Conservation (phyloP, 2,113 vertebrate genomes). For the Rhea americana region DNA sequence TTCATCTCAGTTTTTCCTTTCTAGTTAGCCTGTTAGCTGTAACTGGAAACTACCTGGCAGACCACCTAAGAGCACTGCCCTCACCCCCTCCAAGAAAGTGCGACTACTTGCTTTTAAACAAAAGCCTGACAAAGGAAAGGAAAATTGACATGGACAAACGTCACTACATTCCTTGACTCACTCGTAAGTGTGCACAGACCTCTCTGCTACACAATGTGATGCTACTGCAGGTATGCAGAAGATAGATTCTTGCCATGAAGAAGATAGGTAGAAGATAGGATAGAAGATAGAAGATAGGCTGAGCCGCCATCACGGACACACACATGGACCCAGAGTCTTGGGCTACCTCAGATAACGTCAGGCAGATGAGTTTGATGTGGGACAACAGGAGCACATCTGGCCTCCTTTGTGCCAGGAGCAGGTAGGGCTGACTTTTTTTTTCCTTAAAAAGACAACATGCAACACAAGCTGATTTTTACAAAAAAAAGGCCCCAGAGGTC, state of each 20-base stretch:
- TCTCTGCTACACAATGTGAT: no score
- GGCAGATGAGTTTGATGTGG: background rate
- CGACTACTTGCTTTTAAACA: background rate
- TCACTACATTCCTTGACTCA: rapidly evolving
- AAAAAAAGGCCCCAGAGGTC: background rate
- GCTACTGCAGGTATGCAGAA: background rate
- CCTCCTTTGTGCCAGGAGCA: background rate
- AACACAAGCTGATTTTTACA: background rate
- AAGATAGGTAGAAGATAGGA: no score
- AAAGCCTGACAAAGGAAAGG: background rate
- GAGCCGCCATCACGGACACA: background rate
- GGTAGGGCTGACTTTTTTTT: background rate
- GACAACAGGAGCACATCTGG: background rate
- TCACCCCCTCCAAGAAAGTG: background rate
- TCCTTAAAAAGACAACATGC: background rate
- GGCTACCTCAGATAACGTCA: background rate
- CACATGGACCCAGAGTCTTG: background rate
- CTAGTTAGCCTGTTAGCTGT: background rate
- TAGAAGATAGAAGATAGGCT: no score
- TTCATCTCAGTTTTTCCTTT: background rate
- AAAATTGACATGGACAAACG: background rate
- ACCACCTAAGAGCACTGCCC: background rate
- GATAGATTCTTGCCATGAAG: background rate
- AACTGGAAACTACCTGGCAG: background rate
- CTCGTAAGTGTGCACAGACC: background rate